Percentiles rank a stretch among this genome's conserved stretches.
phyloP scores from a whole-genome alignment of 2,797 vertebrate species.

The Chelon auratus region DNA sequence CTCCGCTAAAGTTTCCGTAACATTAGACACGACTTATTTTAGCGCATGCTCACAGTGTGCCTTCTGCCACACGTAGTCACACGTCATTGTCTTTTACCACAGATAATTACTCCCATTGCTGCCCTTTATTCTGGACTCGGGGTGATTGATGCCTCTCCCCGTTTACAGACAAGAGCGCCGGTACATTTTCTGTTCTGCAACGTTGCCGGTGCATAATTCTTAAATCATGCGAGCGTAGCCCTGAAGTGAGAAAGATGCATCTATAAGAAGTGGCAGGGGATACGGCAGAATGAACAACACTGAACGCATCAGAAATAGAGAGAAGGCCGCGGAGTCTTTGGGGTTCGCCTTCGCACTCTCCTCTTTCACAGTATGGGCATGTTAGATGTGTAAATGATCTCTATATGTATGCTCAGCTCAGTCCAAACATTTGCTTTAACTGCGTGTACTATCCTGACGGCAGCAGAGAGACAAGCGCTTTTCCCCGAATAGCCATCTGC shows the following conservation, averaged over 20 bases:
- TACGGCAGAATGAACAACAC: slow-evolving; percentile 42
- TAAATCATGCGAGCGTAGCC: slow-evolving; percentile 47
- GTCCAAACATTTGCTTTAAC: slow-evolving; percentile 51
- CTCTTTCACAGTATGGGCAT: slow-evolving; percentile 37
- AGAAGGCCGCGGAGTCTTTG: neutral
- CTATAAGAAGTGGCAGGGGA: slow-evolving; percentile 31
- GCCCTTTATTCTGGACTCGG: slow-evolving; percentile 53
- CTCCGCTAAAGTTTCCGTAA: slow-evolving; percentile 2
- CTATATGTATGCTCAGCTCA: slow-evolving; percentile 46
- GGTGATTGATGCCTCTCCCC: slow-evolving; percentile 61
- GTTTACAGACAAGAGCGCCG: slow-evolving; percentile 41
- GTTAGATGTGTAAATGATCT: slow-evolving; percentile 65
- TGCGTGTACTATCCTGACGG: slow-evolving; percentile 17
- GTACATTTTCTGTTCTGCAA: slow-evolving; percentile 48
- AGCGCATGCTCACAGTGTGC: slow-evolving; percentile 4
- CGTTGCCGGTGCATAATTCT: slow-evolving; percentile 36
- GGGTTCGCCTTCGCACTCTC: slow-evolving; percentile 2
- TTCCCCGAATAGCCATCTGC: neutral
- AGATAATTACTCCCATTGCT: slow-evolving; percentile 71
- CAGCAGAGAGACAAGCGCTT: slow-evolving; percentile 26
- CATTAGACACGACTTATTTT: slow-evolving; percentile 2
- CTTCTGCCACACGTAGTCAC: slow-evolving; percentile 38
- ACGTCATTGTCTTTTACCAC: slow-evolving; percentile 60
- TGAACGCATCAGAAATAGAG: slow-evolving; percentile 31
- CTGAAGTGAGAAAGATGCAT: slow-evolving; percentile 40